Evolutionary conservation across 2,888 invertebrate genomes (phyloP).

Genomic region (Tricholauxania praeusta): DNA sequence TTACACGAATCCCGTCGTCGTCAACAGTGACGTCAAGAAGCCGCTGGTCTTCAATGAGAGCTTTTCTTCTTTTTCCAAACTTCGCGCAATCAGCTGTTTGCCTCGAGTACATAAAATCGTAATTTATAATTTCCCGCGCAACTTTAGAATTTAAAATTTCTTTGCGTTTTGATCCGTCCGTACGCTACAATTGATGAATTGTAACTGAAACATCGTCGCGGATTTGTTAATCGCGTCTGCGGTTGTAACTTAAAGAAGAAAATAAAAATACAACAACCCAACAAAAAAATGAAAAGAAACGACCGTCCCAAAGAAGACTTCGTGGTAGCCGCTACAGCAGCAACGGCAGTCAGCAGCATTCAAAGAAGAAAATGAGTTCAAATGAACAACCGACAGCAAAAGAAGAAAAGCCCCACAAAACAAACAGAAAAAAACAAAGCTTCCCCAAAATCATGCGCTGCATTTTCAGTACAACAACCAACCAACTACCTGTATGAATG

Average conservation of each 20-base stretch:
- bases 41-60: slow-evolving; percentile 5
- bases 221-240: slow-evolving; percentile 13
- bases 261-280: slow-evolving; percentile 15
- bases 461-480: slow-evolving; percentile 44
- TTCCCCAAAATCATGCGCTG: slow-evolving; percentile 40
- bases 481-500: slow-evolving; percentile 59
- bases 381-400: slow-evolving; percentile 40
- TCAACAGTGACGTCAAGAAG: slow-evolving; percentile 1
- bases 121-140: slow-evolving; percentile 26
- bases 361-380: slow-evolving; percentile 46
- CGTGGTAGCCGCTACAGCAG: slow-evolving; percentile 47
- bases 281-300: slow-evolving; percentile 46
- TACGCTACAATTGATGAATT: slow-evolving; percentile 65
- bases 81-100: slow-evolving; percentile 30
- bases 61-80: neutral
- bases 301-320: slow-evolving; percentile 31
- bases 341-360: slow-evolving; percentile 44
- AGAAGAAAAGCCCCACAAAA: slow-evolving; percentile 28
- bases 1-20: slow-evolving; percentile 35
- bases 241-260: slow-evolving; percentile 23
- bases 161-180: slow-evolving; percentile 53
- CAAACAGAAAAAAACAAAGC: slow-evolving; percentile 43
- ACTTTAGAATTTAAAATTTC: slow-evolving; percentile 35
- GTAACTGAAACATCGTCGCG: slow-evolving; percentile 58
- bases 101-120: neutral